These are phyloP conservation scores for Adelges cooleyi DNA, from an alignment of 1,140 invertebrate genomes.

Conservation along the genomic window DNA sequence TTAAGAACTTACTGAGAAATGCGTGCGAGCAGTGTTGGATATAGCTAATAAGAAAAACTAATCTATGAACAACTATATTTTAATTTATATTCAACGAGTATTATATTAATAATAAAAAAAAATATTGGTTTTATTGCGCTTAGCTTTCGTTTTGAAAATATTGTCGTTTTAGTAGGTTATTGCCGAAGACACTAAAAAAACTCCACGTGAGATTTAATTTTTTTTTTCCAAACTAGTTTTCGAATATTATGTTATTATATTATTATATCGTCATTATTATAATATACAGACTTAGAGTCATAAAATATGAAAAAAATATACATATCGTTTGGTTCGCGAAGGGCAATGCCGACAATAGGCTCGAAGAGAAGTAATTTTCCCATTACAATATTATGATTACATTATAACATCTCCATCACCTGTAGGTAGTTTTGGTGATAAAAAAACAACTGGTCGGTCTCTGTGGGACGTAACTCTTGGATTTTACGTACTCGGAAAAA, in stretches of 20 bases:
- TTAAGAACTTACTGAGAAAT: too few species aligned
- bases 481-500: not conserved
- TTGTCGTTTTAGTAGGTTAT: too few species aligned
- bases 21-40: too few species aligned
- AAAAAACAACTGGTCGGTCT: not conserved
- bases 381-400: conserved; percentile 27
- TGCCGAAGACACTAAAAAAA: not conserved
- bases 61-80: too few species aligned
- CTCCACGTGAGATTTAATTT: not conserved
- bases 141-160: too few species aligned
- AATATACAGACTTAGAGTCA: conserved; percentile 4
- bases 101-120: too few species aligned
- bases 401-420: conserved; percentile 27
- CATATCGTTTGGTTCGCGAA: not conserved
- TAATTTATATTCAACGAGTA: too few species aligned
- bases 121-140: too few species aligned
- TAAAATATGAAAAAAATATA: conserved; percentile 7
- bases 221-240: conserved; percentile 18
- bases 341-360: conserved; percentile 11
- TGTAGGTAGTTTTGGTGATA: conserved; percentile 7
- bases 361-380: not conserved
- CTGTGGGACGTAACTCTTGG: not conserved
- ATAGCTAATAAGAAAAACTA: too few species aligned
- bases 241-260: conserved; percentile 4
- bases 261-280: too few species aligned